Base-by-base conservation (phyloP, 1,140 invertebrate species). In the Protaetia brevitarsis region DNA sequence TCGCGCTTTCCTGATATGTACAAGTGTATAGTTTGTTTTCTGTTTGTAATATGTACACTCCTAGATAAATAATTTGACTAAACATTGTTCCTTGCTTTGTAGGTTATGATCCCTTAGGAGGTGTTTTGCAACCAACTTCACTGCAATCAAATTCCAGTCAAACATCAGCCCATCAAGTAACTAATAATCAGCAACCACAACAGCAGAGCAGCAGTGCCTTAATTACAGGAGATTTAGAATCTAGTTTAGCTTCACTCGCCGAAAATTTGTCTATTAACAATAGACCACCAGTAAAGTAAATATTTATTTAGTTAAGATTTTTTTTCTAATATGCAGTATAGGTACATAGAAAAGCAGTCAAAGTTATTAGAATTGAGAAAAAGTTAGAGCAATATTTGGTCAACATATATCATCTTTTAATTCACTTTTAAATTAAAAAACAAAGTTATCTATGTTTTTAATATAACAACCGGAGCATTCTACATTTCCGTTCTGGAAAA, bases 181-280 rank as follows among this genome's bases (percentile, higher is more conserved):
- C 60, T 63, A 57, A 68, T 69, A 71, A 78, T n/a, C 84, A 85
- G 70, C 73, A 75, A 65, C 77, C 77, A 10, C 36, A 65, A 34
- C 78, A 79, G 51, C 83, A 81, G 66, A 69, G 76, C 64, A 67
- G 75, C 72, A 84, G 80, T 66, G 86, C 86, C 56, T 89, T 96
- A 66, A 83, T 97, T 66, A 95, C 93, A 19, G 92, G 92, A 59
- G 95, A 97, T 81, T 82, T 97, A 73, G 94, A 97, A 79, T 93
- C 92, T 63, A 96, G 92, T 73, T 84, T 97, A 45, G 93, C 93
- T 58, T 91, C 88, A 64, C 81, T 97, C 67, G 94, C 93, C 66
- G 91, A 95, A 80, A 97, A 96, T 82, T 85, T 97, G 63, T 89
- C 91, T 74, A 96, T 97, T 68, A 94, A 95, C 78, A 94, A 85